These are phyloP conservation scores for Nothura maculosa DNA, from an alignment of 2,797 vertebrate genomes.

Conservation along the genomic window DNA sequence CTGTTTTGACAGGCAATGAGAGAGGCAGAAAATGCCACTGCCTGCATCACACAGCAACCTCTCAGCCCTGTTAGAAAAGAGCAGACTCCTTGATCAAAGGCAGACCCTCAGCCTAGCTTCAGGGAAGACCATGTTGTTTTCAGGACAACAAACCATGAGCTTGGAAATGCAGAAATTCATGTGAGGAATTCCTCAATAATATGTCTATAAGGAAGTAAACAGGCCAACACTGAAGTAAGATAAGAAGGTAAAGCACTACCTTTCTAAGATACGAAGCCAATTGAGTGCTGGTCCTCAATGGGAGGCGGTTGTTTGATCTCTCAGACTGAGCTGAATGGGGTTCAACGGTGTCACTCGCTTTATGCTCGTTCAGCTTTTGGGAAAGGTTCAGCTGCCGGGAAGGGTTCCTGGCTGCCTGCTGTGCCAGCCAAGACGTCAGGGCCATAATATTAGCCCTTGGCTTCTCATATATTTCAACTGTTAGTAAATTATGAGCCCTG, in stretches of 20 bases:
- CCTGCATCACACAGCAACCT: not conserved
- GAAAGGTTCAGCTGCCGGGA: not conserved
- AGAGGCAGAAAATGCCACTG: not conserved
- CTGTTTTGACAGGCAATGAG: not conserved
- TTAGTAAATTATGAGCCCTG: not conserved
- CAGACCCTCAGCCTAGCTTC: not conserved
- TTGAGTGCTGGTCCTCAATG: not conserved
- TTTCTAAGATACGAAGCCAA: not conserved
- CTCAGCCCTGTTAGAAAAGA: not conserved
- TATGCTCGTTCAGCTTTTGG: not conserved
- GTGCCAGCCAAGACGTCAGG: too few species aligned
- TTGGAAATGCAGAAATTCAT: not conserved
- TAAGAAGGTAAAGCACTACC: not conserved
- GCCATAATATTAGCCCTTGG: not conserved
- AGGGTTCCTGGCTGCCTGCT: not conserved
- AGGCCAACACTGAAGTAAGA: not conserved
- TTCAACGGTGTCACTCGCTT: not conserved
- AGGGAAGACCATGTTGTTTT: not conserved
- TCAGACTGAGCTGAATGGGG: not conserved
- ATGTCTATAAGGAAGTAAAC: not conserved
- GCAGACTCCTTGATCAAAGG: not conserved
- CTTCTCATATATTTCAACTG: not conserved
- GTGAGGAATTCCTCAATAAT: not conserved
- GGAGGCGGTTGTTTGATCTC: not conserved
- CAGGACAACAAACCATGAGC: not conserved